These are phyloP conservation scores for Phymorhynchus buccinoides DNA, from an alignment of 1,140 invertebrate genomes.

Conservation along the genomic window DNA sequence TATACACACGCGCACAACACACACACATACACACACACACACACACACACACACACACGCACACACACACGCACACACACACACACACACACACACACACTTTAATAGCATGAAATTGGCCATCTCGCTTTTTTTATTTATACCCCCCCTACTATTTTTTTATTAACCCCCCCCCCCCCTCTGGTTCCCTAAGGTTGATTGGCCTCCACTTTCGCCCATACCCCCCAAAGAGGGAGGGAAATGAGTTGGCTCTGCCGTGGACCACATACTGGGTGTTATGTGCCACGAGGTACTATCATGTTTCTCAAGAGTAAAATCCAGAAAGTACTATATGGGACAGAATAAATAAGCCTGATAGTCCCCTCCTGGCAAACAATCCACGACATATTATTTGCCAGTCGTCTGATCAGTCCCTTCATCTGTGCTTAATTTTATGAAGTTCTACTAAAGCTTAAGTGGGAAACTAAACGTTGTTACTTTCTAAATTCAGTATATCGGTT, in stretches of 20 bases:
- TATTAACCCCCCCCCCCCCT: not conserved
- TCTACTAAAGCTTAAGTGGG: no score
- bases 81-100: conserved; percentile 15
- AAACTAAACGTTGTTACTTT: no score
- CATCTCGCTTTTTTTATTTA: not conserved
- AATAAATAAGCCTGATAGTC: not conserved
- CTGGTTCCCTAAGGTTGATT: not conserved
- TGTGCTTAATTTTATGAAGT: not conserved
- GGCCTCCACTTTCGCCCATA: not conserved
- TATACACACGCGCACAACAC: no score
- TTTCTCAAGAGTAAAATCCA: not conserved
- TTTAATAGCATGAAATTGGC: not conserved
- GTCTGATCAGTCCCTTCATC: not conserved
- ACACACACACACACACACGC: conserved; percentile 1
- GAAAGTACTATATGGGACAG: not conserved
- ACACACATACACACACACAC: no score
- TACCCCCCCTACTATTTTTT: not conserved
- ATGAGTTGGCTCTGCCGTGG: not conserved
- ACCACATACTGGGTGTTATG: not conserved
- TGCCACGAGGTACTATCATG: not conserved
- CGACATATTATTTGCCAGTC: not conserved
- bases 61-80: conserved; percentile 7
- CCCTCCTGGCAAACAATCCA: no score
- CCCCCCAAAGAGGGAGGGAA: not conserved
- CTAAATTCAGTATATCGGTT: no score